Percentiles rank a stretch among this genome's conserved stretches.
Evolutionary conservation across 2,113 vertebrate species (phyloP).

Genomic region (Brienomyrus brachyistius): DNA sequence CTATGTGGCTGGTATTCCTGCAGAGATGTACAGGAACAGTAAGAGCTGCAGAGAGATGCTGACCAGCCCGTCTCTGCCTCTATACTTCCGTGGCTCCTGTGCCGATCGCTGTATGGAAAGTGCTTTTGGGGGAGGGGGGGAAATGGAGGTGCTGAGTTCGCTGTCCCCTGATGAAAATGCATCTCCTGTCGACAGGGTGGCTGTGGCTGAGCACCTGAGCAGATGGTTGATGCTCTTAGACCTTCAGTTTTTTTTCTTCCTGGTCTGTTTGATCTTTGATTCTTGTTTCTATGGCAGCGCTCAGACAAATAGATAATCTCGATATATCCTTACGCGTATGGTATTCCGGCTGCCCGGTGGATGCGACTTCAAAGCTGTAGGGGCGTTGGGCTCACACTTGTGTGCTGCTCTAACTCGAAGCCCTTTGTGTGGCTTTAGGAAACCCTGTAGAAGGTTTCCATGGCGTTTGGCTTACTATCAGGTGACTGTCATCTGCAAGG

Average conservation of each 20-base stretch:
- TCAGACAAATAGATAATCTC: neutral
- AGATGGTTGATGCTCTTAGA: neutral
- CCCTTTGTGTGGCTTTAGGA: neutral
- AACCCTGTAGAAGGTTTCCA: neutral
- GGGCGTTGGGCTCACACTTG: neutral
- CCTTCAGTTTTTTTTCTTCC: neutral
- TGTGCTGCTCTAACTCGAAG: neutral
- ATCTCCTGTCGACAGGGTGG: neutral
- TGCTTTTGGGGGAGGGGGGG: neutral
- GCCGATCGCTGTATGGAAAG: neutral
- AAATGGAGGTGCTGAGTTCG: neutral
- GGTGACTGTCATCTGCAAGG: neutral
- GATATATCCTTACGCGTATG: neutral
- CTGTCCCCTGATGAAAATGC: neutral
- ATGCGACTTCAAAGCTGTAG: neutral
- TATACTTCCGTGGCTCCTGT: neutral
- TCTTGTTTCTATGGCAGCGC: neutral
- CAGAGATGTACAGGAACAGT: neutral
- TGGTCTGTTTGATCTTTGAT: neutral
- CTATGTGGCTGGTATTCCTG: neutral
- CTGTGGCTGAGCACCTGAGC: neutral
- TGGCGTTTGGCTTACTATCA: neutral
- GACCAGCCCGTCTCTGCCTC: neutral
- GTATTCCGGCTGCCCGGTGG: neutral
- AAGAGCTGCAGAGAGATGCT: neutral